Evolutionary conservation across 2,888 invertebrate species (phyloP).

Genomic region (Rotaria socialis): DNA sequence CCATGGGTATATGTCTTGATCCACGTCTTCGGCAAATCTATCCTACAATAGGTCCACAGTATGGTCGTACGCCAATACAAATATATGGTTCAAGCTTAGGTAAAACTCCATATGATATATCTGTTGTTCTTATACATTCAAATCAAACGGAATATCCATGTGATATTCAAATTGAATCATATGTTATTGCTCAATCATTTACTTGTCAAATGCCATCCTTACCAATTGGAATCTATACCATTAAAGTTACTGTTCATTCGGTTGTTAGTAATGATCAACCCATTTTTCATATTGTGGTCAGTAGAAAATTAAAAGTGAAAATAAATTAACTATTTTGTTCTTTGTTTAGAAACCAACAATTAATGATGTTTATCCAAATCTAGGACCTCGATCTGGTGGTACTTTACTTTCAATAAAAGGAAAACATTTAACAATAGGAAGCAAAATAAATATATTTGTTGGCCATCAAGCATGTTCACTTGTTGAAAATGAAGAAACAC

Average conservation of each 20-base stretch:
- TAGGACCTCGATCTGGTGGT: constrained; percentile 89
- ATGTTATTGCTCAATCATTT: background rate
- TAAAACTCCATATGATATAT: constrained; percentile 1
- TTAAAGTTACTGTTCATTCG: background rate
- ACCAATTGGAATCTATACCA: constrained; percentile 25
- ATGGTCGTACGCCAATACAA: constrained; percentile 13
- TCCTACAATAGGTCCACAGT: background rate
- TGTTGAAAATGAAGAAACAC: background rate
- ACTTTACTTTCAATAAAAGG: constrained; percentile 84
- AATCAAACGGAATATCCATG: background rate
- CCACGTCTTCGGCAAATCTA: background rate
- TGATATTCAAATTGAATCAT: background rate
- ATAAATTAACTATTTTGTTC: too few species aligned
- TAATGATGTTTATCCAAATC: constrained; percentile 67
- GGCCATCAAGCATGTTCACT: background rate
- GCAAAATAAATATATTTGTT: constrained; percentile 13
- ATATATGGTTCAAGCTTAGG: constrained; percentile 27
- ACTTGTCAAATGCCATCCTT: background rate
- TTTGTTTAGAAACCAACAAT: background rate
- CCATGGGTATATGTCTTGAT: background rate
- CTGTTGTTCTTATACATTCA: background rate
- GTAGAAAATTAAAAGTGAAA: too few species aligned
- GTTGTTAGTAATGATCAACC: constrained; percentile 35
- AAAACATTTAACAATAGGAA: constrained; percentile 86
- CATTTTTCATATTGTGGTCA: constrained; percentile 12